phyloP scores from a whole-genome alignment of 2,113 vertebrate genomes.

The Penelope pileata region DNA sequence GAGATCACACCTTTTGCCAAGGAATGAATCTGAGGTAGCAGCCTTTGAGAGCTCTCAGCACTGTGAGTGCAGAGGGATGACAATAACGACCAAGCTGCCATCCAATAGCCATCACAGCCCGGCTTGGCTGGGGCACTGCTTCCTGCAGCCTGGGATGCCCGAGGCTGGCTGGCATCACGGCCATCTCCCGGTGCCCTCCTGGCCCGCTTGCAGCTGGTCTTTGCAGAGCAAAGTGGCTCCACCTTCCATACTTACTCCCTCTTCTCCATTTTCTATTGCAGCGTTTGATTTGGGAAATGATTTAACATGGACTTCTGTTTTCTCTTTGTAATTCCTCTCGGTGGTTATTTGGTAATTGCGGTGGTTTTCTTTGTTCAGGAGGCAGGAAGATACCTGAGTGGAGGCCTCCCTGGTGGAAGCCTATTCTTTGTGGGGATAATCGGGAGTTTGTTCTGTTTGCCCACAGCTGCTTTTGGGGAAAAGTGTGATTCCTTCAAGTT shows the following conservation, averaged over 20 bases:
- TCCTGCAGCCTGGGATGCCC: background rate
- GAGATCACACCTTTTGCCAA: rapidly evolving
- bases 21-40: background rate
- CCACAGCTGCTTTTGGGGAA: background rate
- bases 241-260: background rate
- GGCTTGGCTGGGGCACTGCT: background rate
- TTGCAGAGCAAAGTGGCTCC: background rate
- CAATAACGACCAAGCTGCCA: rapidly evolving
- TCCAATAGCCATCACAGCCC: rapidly evolving
- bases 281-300: background rate
- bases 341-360: background rate
- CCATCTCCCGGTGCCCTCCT: background rate
- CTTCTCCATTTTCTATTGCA: background rate
- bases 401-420: background rate
- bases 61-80: background rate
- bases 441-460: background rate
- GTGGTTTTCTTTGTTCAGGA: background rate
- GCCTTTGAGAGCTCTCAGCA: background rate
- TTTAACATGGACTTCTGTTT: background rate
- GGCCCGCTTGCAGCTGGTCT: background rate
- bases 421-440: background rate
- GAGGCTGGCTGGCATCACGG: background rate
- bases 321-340: background rate
- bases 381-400: background rate
- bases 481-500: background rate